phyloP scores from a whole-genome alignment of 1,140 invertebrate genomes.

The Delia radicum region DNA sequence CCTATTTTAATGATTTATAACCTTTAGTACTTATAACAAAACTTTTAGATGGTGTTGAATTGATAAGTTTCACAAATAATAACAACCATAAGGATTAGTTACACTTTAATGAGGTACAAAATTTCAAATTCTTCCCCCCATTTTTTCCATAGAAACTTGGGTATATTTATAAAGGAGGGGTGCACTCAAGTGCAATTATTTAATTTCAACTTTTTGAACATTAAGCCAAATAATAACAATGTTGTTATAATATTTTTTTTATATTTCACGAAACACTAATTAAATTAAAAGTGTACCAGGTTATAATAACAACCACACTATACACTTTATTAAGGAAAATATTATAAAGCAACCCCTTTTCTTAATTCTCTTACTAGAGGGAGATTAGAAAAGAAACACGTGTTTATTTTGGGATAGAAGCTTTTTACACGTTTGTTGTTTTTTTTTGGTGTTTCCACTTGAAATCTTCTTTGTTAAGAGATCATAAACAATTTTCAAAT shows the following conservation, averaged over 20 bases:
- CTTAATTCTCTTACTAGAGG: not conserved
- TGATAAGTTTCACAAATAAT: not conserved
- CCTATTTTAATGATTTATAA: too few relatives aligned
- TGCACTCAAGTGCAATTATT: slow-evolving; percentile 22
- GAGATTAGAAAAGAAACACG: not conserved
- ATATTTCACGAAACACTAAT: not conserved
- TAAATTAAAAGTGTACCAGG: slow-evolving; percentile 16
- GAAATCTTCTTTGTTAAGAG: not conserved
- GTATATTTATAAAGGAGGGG: not conserved
- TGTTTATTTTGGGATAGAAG: not conserved
- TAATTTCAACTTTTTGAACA: slow-evolving; percentile 14
- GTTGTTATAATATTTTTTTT: not conserved
- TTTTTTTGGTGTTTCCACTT: not conserved
- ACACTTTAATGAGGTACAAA: slow-evolving; percentile 5
- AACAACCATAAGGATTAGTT: not conserved
- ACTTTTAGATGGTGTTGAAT: not conserved
- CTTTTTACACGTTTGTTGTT: not conserved
- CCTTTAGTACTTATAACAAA: too few relatives aligned
- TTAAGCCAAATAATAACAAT: slow-evolving; percentile 20
- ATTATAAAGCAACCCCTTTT: not conserved
- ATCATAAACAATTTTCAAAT: not conserved
- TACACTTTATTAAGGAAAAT: not conserved
- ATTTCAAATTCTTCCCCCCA: not conserved
- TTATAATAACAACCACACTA: not conserved
- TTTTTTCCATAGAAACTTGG: not conserved